phyloP scores from a whole-genome alignment of 2,888 invertebrate genomes.

The Eristalis intricaria region DNA sequence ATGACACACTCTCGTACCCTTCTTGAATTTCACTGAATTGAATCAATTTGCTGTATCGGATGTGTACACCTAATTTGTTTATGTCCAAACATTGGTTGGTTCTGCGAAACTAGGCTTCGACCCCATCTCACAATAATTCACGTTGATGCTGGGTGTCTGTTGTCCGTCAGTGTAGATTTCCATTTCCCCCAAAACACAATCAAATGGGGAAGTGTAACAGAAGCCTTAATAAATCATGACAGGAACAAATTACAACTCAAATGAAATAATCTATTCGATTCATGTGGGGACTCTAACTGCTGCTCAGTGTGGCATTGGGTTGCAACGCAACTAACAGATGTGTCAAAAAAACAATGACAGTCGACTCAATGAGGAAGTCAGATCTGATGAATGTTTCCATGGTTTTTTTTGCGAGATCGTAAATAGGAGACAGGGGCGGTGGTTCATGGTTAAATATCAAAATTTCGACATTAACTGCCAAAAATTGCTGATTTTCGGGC shows the following conservation, averaged over 20 bases:
- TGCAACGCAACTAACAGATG: not conserved
- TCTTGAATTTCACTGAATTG: constrained; percentile 11
- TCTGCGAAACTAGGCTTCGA: constrained; percentile 38
- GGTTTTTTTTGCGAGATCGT: too few species aligned
- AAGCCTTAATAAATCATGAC: constrained; percentile 27
- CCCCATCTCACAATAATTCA: constrained; percentile 55
- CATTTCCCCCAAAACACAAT: not conserved
- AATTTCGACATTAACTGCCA: too few species aligned
- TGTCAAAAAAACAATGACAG: not conserved
- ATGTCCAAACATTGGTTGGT: constrained; percentile 9
- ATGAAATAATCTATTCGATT: not conserved
- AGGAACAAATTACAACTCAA: constrained; percentile 22
- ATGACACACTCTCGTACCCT: not conserved
- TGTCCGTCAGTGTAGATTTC: not conserved
- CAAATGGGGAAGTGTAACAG: not conserved
- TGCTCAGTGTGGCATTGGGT: not conserved
- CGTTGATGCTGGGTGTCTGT: not conserved
- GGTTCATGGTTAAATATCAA: too few species aligned
- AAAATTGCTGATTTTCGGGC: too few species aligned
- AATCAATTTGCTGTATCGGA: constrained; percentile 40
- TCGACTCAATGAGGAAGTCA: not conserved
- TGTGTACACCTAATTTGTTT: constrained; percentile 29
- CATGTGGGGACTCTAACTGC: not conserved
- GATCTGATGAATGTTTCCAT: not conserved
- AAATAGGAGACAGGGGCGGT: too few species aligned